Evolutionary conservation across 2,888 invertebrate species (phyloP).

Genomic region (Octodonta nipae): DNA sequence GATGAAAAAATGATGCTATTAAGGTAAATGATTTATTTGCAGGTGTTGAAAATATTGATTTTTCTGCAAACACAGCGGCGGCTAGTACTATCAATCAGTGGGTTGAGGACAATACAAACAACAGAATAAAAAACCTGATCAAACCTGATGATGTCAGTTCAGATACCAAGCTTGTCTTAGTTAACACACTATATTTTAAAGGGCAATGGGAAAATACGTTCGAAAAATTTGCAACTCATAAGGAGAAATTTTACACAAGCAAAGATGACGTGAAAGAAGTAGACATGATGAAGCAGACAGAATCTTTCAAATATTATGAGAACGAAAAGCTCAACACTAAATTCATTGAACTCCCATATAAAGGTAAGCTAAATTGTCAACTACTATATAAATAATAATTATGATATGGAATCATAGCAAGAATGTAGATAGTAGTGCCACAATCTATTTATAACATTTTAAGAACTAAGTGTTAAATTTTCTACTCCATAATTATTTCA

Average conservation of each 20-base stretch:
- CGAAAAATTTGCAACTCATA: conserved; percentile 14
- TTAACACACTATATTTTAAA: conserved; percentile 30
- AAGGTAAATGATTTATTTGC: too few species aligned
- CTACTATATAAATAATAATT: too few species aligned
- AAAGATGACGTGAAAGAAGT: conserved; percentile 18
- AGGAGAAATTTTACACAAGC: conserved; percentile 19
- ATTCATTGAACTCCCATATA: conserved; percentile 25
- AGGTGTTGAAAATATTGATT: conserved; percentile 37
- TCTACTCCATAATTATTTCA: too few species aligned
- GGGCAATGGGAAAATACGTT: conserved; percentile 23
- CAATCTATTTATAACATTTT: too few species aligned
- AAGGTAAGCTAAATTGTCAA: too few species aligned
- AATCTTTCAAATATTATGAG: conserved; percentile 23
- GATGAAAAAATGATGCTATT: too few species aligned
- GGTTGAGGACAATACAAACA: conserved; percentile 28
- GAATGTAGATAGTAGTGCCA: too few species aligned
- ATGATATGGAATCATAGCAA: too few species aligned
- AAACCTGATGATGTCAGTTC: conserved; percentile 15
- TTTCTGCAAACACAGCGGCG: conserved; percentile 15
- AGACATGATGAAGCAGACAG: conserved; percentile 22
- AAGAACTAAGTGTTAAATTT: too few species aligned
- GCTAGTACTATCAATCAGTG: conserved; percentile 27
- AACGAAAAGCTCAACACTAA: conserved; percentile 21
- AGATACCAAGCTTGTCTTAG: conserved; percentile 23
- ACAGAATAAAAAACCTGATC: conserved; percentile 27